Percentiles rank a stretch among this genome's conserved stretches.
phyloP scores from a whole-genome alignment of 1,140 invertebrate genomes.

The Diachasmimorpha longicaudata region DNA sequence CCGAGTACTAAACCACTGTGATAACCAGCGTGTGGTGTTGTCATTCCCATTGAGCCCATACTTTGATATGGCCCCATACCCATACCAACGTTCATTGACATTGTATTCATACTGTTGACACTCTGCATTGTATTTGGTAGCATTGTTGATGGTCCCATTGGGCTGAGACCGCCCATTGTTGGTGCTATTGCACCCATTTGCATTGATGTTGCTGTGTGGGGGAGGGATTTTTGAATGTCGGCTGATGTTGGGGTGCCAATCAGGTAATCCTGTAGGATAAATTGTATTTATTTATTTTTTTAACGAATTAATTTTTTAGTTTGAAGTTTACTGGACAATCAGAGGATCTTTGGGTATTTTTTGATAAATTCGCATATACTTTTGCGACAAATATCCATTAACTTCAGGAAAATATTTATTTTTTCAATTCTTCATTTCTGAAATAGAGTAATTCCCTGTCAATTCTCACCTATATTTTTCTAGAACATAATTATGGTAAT shows the following conservation, averaged over 20 bases:
- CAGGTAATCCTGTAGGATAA: slow-evolving; percentile 52
- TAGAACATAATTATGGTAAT: too few species aligned
- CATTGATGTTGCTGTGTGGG: slow-evolving; percentile 60
- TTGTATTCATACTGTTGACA: slow-evolving; percentile 59
- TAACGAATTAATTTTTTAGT: too few species aligned
- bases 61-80: slow-evolving; percentile 59
- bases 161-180: slow-evolving; percentile 56
- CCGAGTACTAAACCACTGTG: slow-evolving; percentile 59
- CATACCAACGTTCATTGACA: slow-evolving; percentile 60
- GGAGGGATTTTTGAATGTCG: slow-evolving; percentile 58
- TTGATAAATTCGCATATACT: too few species aligned
- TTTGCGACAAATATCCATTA: too few species aligned
- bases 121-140: slow-evolving; percentile 57
- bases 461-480: too few species aligned
- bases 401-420: too few species aligned
- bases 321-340: background rate
- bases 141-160: slow-evolving; percentile 59
- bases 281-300: background rate
- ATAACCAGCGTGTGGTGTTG: slow-evolving; percentile 54
- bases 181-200: slow-evolving; percentile 61
- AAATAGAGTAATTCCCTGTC: too few species aligned
- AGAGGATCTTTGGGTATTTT: too few species aligned
- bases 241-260: slow-evolving; percentile 56
- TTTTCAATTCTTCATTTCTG: too few species aligned
- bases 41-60: slow-evolving; percentile 58